Percentiles rank a stretch among this genome's conserved stretches.
Conservation (phyloP, 2,888 invertebrate genomes). For the Lithophane socia region DNA sequence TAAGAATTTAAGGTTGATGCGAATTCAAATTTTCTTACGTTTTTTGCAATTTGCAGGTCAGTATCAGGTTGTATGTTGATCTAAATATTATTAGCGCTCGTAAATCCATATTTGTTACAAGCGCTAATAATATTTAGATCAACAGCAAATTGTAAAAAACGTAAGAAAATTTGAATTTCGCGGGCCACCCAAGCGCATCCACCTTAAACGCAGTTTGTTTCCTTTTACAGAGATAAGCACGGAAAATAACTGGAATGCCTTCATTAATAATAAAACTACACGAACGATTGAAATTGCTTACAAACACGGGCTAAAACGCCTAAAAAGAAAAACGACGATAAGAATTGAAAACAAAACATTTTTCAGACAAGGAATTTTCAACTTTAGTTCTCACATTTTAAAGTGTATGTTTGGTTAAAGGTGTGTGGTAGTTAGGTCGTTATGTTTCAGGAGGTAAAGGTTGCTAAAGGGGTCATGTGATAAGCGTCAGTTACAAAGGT, state of each 20-base stretch:
- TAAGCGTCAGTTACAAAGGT: constrained; percentile 84
- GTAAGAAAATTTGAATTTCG: too few relatives aligned
- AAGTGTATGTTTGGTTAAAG: constrained; percentile 62
- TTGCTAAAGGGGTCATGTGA: constrained; percentile 87
- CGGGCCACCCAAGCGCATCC: too few relatives aligned
- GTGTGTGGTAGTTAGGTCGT: constrained; percentile 66
- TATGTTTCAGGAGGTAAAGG: constrained; percentile 69
- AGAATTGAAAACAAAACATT: constrained; percentile 76
- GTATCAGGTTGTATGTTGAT: too few relatives aligned
- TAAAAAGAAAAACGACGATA: constrained; percentile 83
- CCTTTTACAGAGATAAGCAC: constrained; percentile 32
- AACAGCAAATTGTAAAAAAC: too few relatives aligned
- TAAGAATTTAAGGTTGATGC: too few relatives aligned
- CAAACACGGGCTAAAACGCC: constrained; percentile 79
- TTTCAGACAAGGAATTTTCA: constrained; percentile 59
- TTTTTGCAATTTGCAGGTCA: too few relatives aligned
- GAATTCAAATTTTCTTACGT: too few relatives aligned
- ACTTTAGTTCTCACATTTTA: constrained; percentile 61
- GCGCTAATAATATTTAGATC: too few relatives aligned
- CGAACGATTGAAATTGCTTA: constrained; percentile 74
- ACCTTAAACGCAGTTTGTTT: constrained; percentile 40
- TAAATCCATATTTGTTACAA: too few relatives aligned
- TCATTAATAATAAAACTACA: constrained; percentile 61
- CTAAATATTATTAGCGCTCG: too few relatives aligned
- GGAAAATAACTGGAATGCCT: constrained; percentile 51